phyloP scores from a whole-genome alignment of 1,140 invertebrate genomes.

The Microvelia longipes region DNA sequence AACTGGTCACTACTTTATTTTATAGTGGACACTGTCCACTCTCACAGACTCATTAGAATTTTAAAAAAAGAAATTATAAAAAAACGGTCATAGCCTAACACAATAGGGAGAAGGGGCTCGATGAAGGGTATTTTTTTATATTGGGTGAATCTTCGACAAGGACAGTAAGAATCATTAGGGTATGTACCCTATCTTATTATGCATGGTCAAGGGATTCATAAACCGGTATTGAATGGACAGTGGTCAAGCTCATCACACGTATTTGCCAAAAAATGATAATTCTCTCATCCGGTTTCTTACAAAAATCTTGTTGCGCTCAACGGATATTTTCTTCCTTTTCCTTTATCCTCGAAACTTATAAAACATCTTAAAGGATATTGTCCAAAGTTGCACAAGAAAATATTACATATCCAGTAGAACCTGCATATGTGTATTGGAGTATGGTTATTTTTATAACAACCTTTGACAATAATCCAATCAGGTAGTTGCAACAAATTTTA shows the following conservation, averaged over 20 bases:
- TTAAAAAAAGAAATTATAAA: slow-evolving; percentile 3
- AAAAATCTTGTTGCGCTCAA: too few relatives aligned
- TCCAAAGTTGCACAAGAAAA: too few relatives aligned
- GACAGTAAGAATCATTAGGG: not conserved
- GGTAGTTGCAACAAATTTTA: too few relatives aligned
- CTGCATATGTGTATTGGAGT: too few relatives aligned
- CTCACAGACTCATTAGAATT: not conserved
- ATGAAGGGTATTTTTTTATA: not conserved
- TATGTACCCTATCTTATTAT: not conserved
- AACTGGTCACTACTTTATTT: not conserved
- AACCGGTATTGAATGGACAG: not conserved
- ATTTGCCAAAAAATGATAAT: not conserved
- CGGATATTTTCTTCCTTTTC: too few relatives aligned
- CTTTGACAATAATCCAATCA: too few relatives aligned
- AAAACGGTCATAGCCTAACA: not conserved
- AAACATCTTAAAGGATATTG: too few relatives aligned
- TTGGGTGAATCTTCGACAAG: not conserved
- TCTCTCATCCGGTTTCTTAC: not conserved
- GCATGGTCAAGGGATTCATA: not conserved
- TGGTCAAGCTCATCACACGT: not conserved
- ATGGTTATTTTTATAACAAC: too few relatives aligned
- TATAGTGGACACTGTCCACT: not conserved
- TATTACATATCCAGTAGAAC: too few relatives aligned
- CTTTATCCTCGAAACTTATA: too few relatives aligned
- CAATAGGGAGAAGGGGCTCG: slow-evolving; percentile 3